A percentile compares a stretch with the other conserved stretches of the same genome.
Evolutionary conservation across 2,113 vertebrate genomes (phyloP).

Genomic region (Micronycteris hirsuta): DNA sequence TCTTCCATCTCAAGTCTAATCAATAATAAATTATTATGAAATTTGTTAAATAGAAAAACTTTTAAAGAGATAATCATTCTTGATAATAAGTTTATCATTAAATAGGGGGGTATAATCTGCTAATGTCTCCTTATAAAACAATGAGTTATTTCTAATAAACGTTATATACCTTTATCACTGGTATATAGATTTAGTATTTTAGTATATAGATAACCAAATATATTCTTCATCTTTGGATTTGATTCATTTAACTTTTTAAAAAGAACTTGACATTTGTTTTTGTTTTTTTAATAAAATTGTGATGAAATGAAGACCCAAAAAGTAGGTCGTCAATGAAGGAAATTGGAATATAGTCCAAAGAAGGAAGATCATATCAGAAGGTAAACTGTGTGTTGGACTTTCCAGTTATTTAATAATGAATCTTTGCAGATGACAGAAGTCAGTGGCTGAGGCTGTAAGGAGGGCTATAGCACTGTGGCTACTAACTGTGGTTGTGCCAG

Average conservation of each 20-base stretch:
- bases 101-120: not conserved
- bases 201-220: not conserved
- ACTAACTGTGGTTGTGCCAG: not conserved
- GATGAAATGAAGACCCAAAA: not conserved
- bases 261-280: not conserved
- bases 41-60: not conserved
- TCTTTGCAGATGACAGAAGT: not conserved
- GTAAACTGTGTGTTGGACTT: not conserved
- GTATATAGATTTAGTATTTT: not conserved
- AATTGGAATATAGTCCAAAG: not conserved
- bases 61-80: not conserved
- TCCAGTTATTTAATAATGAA: not conserved
- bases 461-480: not conserved
- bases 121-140: not conserved
- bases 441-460: not conserved
- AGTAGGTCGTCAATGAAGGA: not conserved
- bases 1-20: not conserved
- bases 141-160: not conserved
- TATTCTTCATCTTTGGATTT: not conserved
- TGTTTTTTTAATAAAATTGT: not conserved
- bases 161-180: not conserved
- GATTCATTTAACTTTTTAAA: not conserved
- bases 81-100: not conserved
- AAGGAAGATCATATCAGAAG: not conserved
- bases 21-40: not conserved